Evolutionary conservation across 2,888 invertebrate genomes (phyloP).

Genomic region (Nomada fabriciana): DNA sequence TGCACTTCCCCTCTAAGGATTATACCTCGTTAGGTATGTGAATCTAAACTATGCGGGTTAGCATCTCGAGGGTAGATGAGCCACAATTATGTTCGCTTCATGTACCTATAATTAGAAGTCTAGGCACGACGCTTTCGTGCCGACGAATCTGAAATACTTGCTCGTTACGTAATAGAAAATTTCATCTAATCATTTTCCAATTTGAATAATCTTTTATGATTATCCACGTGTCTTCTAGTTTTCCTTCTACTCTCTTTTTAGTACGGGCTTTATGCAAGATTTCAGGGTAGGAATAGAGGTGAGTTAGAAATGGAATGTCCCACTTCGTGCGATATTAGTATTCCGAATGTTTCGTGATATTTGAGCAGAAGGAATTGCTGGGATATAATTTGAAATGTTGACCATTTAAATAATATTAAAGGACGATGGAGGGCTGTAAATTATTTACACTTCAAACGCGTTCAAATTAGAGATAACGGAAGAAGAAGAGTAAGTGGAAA

Average conservation of each 20-base stretch:
- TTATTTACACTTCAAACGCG: not conserved
- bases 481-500: not conserved
- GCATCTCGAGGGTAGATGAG: constrained; percentile 42
- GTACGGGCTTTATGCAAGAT: not conserved
- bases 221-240: not conserved
- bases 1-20: constrained; percentile 26
- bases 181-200: constrained; percentile 9
- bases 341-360: not conserved
- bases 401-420: not conserved
- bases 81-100: constrained; percentile 46
- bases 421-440: not conserved
- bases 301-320: not conserved
- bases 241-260: too few relatives aligned
- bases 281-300: too few relatives aligned
- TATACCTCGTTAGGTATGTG: constrained; percentile 52
- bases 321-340: not conserved
- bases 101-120: constrained; percentile 46
- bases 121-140: constrained; percentile 6
- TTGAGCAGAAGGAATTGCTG: not conserved
- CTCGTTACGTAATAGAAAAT: constrained; percentile 7
- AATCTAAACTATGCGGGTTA: constrained; percentile 55
- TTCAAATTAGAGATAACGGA: not conserved
- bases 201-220: constrained; percentile 3
- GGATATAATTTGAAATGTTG: not conserved
- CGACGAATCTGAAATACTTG: constrained; percentile 20